phyloP scores from a whole-genome alignment of 1,140 invertebrate species.

The Pachypeltis micranthus region DNA sequence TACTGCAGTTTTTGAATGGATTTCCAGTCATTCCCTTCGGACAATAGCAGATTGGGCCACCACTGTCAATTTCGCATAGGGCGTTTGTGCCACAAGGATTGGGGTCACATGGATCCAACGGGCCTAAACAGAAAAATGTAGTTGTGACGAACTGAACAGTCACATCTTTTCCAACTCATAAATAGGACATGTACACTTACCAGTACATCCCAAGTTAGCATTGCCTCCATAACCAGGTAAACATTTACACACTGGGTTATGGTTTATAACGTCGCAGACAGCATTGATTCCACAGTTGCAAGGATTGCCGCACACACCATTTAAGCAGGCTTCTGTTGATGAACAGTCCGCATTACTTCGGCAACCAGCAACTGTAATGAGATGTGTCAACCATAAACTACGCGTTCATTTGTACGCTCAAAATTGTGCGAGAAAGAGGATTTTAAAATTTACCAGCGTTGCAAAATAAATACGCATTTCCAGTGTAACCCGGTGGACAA shows the following conservation, averaged over 20 bases:
- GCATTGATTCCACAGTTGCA: constrained; percentile 64
- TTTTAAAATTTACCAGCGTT: constrained; percentile 38
- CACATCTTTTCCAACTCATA: too few relatives aligned
- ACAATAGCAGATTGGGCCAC: constrained; percentile 78
- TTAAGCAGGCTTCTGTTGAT: constrained; percentile 56
- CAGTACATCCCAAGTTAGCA: constrained; percentile 42
- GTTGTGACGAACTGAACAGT: too few relatives aligned
- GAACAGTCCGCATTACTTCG: constrained; percentile 53
- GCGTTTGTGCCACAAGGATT: constrained; percentile 76
- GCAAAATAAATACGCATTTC: constrained; percentile 68
- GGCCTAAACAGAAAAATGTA: constrained; percentile 36
- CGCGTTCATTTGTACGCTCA: too few relatives aligned
- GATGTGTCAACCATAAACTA: too few relatives aligned
- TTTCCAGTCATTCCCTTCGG: constrained; percentile 80
- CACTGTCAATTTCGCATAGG: constrained; percentile 71
- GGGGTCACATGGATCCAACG: constrained; percentile 58
- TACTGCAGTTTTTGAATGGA: constrained; percentile 83
- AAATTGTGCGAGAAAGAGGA: too few relatives aligned
- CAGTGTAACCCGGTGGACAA: constrained; percentile 60
- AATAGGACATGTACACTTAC: too few relatives aligned
- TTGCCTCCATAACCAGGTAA: constrained; percentile 60
- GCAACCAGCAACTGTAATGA: constrained; percentile 49
- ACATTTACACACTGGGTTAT: constrained; percentile 62
- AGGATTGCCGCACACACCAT: constrained; percentile 57
- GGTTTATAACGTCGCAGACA: constrained; percentile 60